phyloP scores from a whole-genome alignment of 1,140 invertebrate genomes.

The Phymorhynchus buccinoides region DNA sequence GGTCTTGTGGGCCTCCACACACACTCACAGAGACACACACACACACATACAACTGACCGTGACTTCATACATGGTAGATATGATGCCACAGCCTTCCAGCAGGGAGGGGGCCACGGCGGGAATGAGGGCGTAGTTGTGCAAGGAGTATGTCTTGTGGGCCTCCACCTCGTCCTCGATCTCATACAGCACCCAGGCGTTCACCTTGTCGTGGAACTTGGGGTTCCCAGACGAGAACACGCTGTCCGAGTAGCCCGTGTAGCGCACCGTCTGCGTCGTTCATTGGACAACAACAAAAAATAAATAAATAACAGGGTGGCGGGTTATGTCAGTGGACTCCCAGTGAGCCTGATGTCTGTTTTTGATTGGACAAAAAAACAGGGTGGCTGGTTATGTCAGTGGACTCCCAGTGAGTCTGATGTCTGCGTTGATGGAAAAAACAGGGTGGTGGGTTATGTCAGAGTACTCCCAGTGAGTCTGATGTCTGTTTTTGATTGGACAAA shows the following conservation, averaged over 20 bases:
- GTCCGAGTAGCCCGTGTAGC: slow-evolving; percentile 61
- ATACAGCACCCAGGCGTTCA: slow-evolving; percentile 52
- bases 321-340: no score
- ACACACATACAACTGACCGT: slow-evolving; percentile 92
- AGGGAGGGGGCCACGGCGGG: slow-evolving; percentile 95
- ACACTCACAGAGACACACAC: no score
- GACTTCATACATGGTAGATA: slow-evolving; percentile 94
- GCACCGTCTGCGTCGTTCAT: slow-evolving; percentile 61
- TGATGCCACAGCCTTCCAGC: slow-evolving; percentile 94
- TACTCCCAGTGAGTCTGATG: no score
- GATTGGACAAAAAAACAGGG: no score
- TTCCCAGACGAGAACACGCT: slow-evolving; percentile 62
- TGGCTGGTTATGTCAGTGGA: no score
- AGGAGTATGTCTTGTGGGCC: slow-evolving; percentile 42
- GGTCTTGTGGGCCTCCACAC: slow-evolving; percentile 39
- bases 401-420: no score
- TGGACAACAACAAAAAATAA: slow-evolving; percentile 38
- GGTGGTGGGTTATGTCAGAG: no score
- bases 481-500: no score
- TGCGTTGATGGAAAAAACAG: no score
- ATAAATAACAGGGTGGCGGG: background rate
- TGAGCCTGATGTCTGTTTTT: no score
- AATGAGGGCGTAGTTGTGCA: slow-evolving; percentile 75
- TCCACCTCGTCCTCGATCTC: slow-evolving; percentile 38
- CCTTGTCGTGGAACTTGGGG: slow-evolving; percentile 61